phyloP scores from a whole-genome alignment of 2,113 vertebrate species.

The Boleophthalmus pectinirostris region DNA sequence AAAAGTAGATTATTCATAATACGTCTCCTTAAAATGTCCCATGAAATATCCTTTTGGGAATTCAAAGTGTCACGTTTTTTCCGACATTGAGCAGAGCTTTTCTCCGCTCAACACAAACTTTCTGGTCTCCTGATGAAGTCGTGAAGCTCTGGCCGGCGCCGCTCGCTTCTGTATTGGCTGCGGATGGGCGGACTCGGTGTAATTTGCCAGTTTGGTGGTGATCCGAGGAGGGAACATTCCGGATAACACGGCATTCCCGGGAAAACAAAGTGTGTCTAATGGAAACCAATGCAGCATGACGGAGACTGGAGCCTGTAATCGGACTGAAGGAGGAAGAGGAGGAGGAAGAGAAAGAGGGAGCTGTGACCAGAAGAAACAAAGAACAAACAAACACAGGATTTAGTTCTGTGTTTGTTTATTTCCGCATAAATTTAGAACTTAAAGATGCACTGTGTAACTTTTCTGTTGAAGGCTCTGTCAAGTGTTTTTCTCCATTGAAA shows the following conservation, averaged over 20 bases:
- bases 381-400: too few species aligned
- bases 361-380: too few species aligned
- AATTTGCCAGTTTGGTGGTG: slow-evolving; percentile 7
- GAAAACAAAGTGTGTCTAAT: slow-evolving; percentile 6
- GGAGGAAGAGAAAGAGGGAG: too few species aligned
- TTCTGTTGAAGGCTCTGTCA: too few species aligned
- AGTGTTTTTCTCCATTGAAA: too few species aligned
- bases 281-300: background rate
- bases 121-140: background rate
- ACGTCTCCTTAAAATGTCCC: too few species aligned
- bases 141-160: background rate
- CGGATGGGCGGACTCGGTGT: background rate
- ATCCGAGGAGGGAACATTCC: slow-evolving; percentile 4
- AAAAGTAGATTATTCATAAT: too few species aligned
- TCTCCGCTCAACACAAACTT: background rate
- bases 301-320: background rate
- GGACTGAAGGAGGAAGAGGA: background rate
- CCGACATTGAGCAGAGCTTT: background rate
- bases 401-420: too few species aligned
- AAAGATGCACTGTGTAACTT: too few species aligned
- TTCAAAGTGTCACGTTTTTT: background rate
- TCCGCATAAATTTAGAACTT: too few species aligned
- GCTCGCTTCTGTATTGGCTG: background rate
- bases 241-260: slow-evolving; percentile 4
- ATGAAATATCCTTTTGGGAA: background rate